Base-by-base conservation (phyloP, 2,888 invertebrate species). In the Amphipyra berbera region DNA sequence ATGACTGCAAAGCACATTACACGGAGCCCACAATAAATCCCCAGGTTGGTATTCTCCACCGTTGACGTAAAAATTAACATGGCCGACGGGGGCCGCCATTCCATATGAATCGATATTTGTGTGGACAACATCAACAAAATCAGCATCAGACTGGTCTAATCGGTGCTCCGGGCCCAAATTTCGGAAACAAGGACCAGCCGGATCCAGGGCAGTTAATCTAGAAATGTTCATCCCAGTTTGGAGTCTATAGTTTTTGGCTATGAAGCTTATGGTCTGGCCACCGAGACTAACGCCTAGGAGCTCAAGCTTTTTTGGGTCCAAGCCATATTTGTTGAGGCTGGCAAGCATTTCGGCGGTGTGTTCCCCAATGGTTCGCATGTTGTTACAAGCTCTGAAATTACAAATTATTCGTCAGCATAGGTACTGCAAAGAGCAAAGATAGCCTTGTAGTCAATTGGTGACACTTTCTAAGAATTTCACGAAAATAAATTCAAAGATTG, bases 81-180 rank as follows among this genome's bases (percentile, higher is more conserved):
- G 92, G 1, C 91, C 93, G 0, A 90, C 73, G 0, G 93, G 91
- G 0, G 89, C 87, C 0, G 91, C 90, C 87, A 90, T 90, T 0
- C 93, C 93, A 3, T 79, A 90, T 0, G 85, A 90, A 41, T 93
- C 93, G 0, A 92, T 89, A 60, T 93, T 93, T 0, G 93, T 93
- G 1, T 74, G 62, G 0, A 93, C 42, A 0, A 88, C 79, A 6
- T 90, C 89, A 0, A 93, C 91, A 38, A 91, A 90, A 42, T 93
- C 92, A 0, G 90, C 93, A 38, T 93, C 93, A 0, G 81, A 72
- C 45, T 81, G 78, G 40, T 93, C 92, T 0, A 93, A 65, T 40
- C 92, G 79, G 0, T 88, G 82, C 3, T 88, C 84, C 2, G 93
- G 90, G 0, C 87, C 88, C 8, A 88, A 76, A 61, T 89, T 84